Base-by-base conservation (phyloP, 2,113 vertebrate genomes). In the Excalfactoria chinensis region DNA sequence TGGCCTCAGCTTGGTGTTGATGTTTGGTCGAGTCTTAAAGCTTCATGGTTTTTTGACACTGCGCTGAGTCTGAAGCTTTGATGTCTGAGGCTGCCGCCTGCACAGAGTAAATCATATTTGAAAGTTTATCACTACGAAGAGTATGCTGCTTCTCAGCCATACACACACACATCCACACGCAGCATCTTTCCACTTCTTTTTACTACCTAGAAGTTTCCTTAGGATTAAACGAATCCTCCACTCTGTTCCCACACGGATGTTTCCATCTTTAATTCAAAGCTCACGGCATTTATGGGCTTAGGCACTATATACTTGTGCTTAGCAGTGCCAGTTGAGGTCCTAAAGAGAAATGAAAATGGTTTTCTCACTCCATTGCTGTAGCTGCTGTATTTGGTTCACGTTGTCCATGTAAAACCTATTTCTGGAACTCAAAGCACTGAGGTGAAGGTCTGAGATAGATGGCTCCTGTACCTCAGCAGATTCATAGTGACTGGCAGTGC, bases 21-120 rank as follows among this genome's bases (percentile, higher is more conserved):
- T 94, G 95, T 91, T 96, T 96, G 95, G 95, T 91, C 21, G 46
- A 89, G 77, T 82, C 94, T 97, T 96, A 96, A 96, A 96, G 93
- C 93, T 95, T 96, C 95, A 94, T 95, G 95, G 77, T 87, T 97
- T 96, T 96, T 95, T 95, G 95, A 95, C 96, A 96, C 68, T 75
- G 93, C 69, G 64, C 93, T 81, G 77, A 95, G 80, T 90, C 92
- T 95, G 80, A 94, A 87, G 95, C 97, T 97, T 97, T 97, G 97
- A 97, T 97, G 96, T 96, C 81, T 93, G 62, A 95, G 85, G 73
- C 95, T 93, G 90, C 94, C 88, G 90, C 89, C 94, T 89, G 84
- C 86, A 88, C 89, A 89, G 83, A 25, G 11, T 92, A 97, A 97
- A 97, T 97, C 89, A 93, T 94, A 93, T 95, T 97, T 97, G 86